Evolutionary conservation across 2,888 invertebrate genomes (phyloP).

Genomic region (Drosophila nr. fundita): DNA sequence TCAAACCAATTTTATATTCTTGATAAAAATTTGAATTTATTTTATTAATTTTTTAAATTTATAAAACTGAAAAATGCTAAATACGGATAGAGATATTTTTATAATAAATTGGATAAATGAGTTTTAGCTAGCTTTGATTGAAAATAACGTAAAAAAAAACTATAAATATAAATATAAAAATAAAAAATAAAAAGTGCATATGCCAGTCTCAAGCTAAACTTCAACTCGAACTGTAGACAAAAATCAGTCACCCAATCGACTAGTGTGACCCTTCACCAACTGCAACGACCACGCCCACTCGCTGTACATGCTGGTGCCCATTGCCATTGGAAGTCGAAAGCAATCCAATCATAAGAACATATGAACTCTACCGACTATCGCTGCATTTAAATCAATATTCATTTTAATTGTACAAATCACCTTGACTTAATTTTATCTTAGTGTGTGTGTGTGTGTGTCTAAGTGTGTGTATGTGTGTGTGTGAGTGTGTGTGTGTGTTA

Average conservation of each 20-base stretch:
- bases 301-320: conserved; percentile 23
- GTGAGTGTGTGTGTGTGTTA: conserved; percentile 25
- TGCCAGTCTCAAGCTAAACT: background rate
- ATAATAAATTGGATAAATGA: background rate
- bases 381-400: conserved; percentile 74
- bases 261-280: conserved; percentile 50
- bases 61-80: background rate
- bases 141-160: background rate
- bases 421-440: conserved; percentile 70
- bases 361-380: conserved; percentile 54
- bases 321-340: conserved; percentile 44
- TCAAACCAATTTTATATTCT: background rate
- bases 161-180: background rate
- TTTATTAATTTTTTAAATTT: background rate
- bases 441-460: conserved; percentile 22
- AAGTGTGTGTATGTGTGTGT: conserved; percentile 14
- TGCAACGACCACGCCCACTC: conserved; percentile 38
- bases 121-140: background rate
- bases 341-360: conserved; percentile 43
- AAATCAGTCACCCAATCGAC: conserved; percentile 49
- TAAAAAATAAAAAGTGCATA: background rate
- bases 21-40: fast-evolving
- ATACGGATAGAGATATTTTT: background rate
- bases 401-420: conserved; percentile 78
- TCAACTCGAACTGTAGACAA: conserved; percentile 33